Conservation (phyloP, 2,113 vertebrate species). For the Oenanthe oenanthe region DNA sequence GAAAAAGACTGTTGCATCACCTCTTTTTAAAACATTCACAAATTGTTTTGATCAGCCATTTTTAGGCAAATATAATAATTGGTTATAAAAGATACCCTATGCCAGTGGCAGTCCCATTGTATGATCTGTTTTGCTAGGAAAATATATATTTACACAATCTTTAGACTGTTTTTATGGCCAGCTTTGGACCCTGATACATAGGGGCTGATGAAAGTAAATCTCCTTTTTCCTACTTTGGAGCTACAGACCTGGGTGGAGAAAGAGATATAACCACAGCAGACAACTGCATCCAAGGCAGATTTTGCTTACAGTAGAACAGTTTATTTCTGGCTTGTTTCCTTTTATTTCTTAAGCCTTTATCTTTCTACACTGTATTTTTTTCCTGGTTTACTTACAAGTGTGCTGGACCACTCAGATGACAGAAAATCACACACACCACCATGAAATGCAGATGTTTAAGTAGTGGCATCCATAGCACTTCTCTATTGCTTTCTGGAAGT, state of each 20-base stretch:
- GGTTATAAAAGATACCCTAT: not conserved
- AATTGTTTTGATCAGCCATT: not conserved
- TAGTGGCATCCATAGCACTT: not conserved
- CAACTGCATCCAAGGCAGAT: not conserved
- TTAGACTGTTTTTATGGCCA: not conserved
- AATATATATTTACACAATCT: not conserved
- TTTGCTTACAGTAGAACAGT: not conserved
- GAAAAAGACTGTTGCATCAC: not conserved
- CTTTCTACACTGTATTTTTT: not conserved
- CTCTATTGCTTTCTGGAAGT: not conserved
- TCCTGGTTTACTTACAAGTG: not conserved
- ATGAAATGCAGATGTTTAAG: not conserved
- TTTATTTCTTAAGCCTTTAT: not conserved
- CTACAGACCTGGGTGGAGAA: not conserved
- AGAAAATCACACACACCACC: not conserved
- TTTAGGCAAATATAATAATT: not conserved
- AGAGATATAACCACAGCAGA: not conserved
- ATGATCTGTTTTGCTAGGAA: not conserved
- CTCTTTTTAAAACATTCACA: not conserved
- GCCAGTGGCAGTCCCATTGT: not conserved
- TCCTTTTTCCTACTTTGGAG: not conserved
- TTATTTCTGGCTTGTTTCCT: not conserved
- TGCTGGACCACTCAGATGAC: not conserved
- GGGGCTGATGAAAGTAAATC: not conserved
- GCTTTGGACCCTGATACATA: not conserved